Percentiles rank a stretch among this genome's conserved stretches.
phyloP scores from a whole-genome alignment of 2,888 invertebrate species.

The Ptilodon capucinus region DNA sequence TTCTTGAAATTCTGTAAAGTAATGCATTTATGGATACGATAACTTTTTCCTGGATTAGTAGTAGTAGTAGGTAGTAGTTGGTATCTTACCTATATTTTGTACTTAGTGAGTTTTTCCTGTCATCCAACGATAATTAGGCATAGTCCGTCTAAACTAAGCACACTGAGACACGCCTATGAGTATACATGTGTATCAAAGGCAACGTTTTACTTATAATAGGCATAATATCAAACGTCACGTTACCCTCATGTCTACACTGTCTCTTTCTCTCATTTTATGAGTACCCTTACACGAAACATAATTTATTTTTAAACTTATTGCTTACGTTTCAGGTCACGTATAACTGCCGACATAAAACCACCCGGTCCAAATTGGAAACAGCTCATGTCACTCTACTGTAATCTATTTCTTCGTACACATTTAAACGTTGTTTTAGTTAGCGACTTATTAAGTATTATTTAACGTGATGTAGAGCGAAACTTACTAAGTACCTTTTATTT shows the following conservation, averaged over 20 bases:
- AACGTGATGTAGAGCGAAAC: background rate
- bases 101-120: too few relatives aligned
- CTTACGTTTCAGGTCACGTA: slow-evolving; percentile 78
- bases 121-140: too few relatives aligned
- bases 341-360: slow-evolving; percentile 74
- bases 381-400: slow-evolving; percentile 54
- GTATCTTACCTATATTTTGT: too few relatives aligned
- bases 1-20: too few relatives aligned
- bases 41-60: too few relatives aligned
- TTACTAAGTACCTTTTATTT: background rate
- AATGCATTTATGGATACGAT: too few relatives aligned
- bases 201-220: background rate
- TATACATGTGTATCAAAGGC: too few relatives aligned
- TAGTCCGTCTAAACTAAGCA: too few relatives aligned
- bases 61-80: too few relatives aligned
- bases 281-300: slow-evolving; percentile 61
- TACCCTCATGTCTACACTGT: slow-evolving; percentile 10
- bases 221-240: background rate
- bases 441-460: background rate
- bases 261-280: slow-evolving; percentile 48
- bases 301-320: slow-evolving; percentile 79
- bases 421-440: slow-evolving; percentile 21
- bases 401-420: slow-evolving; percentile 38
- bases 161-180: too few relatives aligned
- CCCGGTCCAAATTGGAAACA: slow-evolving; percentile 71